A percentile compares a stretch with the other conserved stretches of the same genome.
Evolutionary conservation across 2,797 vertebrate species (phyloP).

Genomic region (Pangasius djambal): DNA sequence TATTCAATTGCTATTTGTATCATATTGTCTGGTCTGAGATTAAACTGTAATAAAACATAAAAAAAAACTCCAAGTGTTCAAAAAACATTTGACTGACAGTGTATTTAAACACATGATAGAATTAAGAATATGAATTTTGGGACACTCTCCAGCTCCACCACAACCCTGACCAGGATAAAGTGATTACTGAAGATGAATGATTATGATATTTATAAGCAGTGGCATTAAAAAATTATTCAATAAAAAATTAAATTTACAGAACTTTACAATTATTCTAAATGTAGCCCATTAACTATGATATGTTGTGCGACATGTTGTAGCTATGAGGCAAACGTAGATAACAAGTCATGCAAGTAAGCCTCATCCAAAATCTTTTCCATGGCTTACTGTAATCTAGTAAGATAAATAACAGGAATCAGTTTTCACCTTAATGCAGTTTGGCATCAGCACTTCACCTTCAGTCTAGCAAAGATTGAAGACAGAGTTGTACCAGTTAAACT

Average conservation of each 20-base stretch:
- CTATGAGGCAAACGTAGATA: not conserved
- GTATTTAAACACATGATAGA: not conserved
- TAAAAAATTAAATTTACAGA: not conserved
- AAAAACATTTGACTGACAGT: not conserved
- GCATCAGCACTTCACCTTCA: not conserved
- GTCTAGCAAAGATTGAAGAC: not conserved
- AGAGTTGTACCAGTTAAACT: not conserved
- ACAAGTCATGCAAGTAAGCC: not conserved
- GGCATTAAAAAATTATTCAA: not conserved
- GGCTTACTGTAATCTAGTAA: not conserved
- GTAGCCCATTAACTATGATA: not conserved
- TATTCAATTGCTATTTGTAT: not conserved
- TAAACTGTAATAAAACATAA: not conserved
- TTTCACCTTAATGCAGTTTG: not conserved
- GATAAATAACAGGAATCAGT: not conserved
- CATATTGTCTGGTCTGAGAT: not conserved
- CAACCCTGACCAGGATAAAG: conserved; percentile 13
- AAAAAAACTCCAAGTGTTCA: not conserved
- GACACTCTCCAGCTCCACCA: not conserved
- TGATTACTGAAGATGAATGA: conserved; percentile 10
- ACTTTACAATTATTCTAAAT: not conserved
- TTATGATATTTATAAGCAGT: conserved; percentile 10
- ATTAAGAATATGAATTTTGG: not conserved
- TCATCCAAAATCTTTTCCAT: not conserved
- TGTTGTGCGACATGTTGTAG: not conserved